These are phyloP conservation scores for Eulemur rufifrons DNA, from an alignment of 2,113 vertebrate species.

Conservation along the genomic window DNA sequence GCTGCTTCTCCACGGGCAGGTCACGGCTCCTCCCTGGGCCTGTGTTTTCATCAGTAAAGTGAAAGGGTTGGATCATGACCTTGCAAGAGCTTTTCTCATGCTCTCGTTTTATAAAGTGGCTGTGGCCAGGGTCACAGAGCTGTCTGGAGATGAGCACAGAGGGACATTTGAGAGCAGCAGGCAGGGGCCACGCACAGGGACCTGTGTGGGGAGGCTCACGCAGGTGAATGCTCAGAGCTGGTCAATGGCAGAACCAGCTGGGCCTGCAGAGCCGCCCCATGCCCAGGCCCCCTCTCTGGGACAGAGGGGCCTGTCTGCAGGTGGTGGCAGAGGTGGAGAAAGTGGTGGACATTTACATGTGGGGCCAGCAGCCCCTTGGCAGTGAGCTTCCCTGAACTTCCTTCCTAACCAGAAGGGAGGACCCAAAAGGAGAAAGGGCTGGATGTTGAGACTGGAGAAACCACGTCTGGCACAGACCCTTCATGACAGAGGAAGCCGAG, in stretches of 20 bases:
- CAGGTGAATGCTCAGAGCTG: background rate
- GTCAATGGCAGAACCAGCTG: no score
- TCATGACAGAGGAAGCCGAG: background rate
- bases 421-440: background rate
- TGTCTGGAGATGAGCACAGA: background rate
- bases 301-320: background rate
- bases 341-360: no score
- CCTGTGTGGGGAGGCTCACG: background rate
- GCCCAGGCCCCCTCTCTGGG: fast-evolving
- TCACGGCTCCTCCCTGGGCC: fast-evolving
- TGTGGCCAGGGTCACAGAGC: background rate
- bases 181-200: background rate
- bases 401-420: background rate
- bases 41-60: background rate
- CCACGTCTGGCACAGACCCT: background rate
- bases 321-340: background rate
- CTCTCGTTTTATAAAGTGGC: background rate
- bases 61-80: no score
- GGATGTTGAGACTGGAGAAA: background rate
- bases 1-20: background rate
- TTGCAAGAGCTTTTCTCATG: background rate
- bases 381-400: background rate
- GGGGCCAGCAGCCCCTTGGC: background rate
- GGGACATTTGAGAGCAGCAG: background rate
- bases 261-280: background rate